Percentiles rank a stretch among this genome's conserved stretches.
Evolutionary conservation across 2,888 invertebrate genomes (phyloP).

Genomic region (Athetis lepigone): DNA sequence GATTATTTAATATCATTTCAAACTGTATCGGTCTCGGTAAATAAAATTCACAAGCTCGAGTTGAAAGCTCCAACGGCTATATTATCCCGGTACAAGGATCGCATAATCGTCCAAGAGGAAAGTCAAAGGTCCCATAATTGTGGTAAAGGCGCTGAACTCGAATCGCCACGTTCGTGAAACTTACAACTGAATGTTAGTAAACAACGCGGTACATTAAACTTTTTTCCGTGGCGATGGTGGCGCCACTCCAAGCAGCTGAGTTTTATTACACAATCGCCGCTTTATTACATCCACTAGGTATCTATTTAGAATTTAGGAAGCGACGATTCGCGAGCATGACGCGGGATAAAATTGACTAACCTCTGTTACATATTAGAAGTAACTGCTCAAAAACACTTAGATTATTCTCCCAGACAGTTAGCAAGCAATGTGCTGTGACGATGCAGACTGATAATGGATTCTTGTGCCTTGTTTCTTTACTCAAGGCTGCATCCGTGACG

Average conservation of each 20-base stretch:
- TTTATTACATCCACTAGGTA: slow-evolving; percentile 75
- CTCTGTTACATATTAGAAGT: slow-evolving; percentile 24
- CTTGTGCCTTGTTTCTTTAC: slow-evolving; percentile 11
- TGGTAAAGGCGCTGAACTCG: slow-evolving; percentile 66
- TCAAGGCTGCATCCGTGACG: not conserved
- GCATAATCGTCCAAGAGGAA: slow-evolving; percentile 55
- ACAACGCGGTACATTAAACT: slow-evolving; percentile 77
- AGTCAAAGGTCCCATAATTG: slow-evolving; percentile 74
- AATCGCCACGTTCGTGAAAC: slow-evolving; percentile 60
- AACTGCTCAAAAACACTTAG: slow-evolving; percentile 33
- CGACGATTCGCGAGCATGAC: slow-evolving; percentile 65
- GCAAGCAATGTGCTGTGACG: not conserved
- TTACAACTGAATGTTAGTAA: slow-evolving; percentile 81
- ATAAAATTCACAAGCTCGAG: slow-evolving; percentile 67
- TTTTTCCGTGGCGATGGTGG: slow-evolving; percentile 70
- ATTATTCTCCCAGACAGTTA: slow-evolving; percentile 23
- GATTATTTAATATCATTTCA: slow-evolving; percentile 80
- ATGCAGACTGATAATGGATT: slow-evolving; percentile 21
- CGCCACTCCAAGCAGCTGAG: slow-evolving; percentile 78
- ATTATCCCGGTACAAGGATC: slow-evolving; percentile 66
- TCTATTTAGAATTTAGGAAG: slow-evolving; percentile 76
- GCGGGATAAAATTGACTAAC: slow-evolving; percentile 44
- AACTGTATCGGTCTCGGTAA: slow-evolving; percentile 74
- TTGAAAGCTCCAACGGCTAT: slow-evolving; percentile 61
- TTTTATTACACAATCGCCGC: slow-evolving; percentile 80